Evolutionary conservation across 2,797 vertebrate genomes (phyloP).

Genomic region (Notamacropus eugenii): DNA sequence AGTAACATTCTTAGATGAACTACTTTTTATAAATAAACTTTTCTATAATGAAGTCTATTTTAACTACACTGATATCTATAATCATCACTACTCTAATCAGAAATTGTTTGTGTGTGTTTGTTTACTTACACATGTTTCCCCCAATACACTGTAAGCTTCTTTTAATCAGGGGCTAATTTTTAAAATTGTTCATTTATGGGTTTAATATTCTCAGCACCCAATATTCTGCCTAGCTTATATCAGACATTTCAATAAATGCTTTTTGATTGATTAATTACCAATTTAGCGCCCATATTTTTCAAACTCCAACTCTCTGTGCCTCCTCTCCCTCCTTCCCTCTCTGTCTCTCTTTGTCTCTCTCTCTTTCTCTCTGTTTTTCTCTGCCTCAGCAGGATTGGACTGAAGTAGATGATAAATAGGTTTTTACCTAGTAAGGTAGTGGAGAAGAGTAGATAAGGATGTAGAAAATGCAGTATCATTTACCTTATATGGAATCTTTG

Average conservation of each 20-base stretch:
- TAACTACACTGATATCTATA: neutral
- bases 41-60: neutral
- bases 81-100: neutral
- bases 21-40: neutral
- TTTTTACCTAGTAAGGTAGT: neutral
- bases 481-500: neutral
- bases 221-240: neutral
- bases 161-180: neutral
- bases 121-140: neutral
- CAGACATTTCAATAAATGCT: neutral
- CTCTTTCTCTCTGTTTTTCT: neutral
- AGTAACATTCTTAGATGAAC: neutral
- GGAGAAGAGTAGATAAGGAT: neutral
- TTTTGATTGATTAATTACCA: neutral
- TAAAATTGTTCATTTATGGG: neutral
- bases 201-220: neutral
- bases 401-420: neutral
- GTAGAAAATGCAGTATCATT: neutral
- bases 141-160: neutral
- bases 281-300: neutral
- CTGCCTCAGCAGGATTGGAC: neutral
- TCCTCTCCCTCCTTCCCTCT: too few relatives aligned
- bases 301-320: neutral
- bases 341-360: neutral
- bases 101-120: neutral